Base-by-base conservation (phyloP, 1,140 invertebrate genomes). In the Planococcus citri region DNA sequence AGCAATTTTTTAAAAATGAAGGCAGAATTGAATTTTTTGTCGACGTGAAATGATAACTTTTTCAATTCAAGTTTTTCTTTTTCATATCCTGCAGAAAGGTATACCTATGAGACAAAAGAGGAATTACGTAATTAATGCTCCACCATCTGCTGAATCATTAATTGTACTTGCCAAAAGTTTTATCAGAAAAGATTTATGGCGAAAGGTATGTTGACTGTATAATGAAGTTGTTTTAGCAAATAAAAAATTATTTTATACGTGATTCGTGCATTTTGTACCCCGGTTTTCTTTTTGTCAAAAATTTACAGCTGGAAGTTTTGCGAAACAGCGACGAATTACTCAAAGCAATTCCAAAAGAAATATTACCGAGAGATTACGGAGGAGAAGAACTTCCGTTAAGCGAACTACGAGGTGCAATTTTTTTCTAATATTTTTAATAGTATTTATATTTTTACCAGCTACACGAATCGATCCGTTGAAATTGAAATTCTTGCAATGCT, bases 111-210 rank as follows among this genome's bases (percentile, higher is more conserved):
- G 67, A 21, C 67, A 68, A 68, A 68, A 68, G n/a, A 29, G 27
- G 4, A 27, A 33, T 14, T 33, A 24, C n/a, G 33, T 68, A 68
- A 68, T 68, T 37, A 68, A 68, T n/a, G 67, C 67, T 68, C 67
- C 67, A 21, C 33, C 67, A 29, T 68, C 20, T 4, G 67, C 67
- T 17, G 67, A 68, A 21, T 33, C 67, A 1, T 33, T 68, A 8
- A 68, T 68, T 20, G 33, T n/a, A 8, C 33, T 68, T 4, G 67
- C 67, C 20, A 68, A 68, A 68, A 33, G 67, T 68, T 68, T 68
- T 33, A 37, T 37, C 20, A 68, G 33, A 68, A 68, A 68, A 25
- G 33, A 68, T 20, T 21, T 68, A 33, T 27, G 14, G 10, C 14
- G 33, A 14, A 68, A 37, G 25, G 67, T 68, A 20, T 29, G 67